phyloP scores from a whole-genome alignment of 2,113 vertebrate genomes.

The Vanacampus margaritifer region DNA sequence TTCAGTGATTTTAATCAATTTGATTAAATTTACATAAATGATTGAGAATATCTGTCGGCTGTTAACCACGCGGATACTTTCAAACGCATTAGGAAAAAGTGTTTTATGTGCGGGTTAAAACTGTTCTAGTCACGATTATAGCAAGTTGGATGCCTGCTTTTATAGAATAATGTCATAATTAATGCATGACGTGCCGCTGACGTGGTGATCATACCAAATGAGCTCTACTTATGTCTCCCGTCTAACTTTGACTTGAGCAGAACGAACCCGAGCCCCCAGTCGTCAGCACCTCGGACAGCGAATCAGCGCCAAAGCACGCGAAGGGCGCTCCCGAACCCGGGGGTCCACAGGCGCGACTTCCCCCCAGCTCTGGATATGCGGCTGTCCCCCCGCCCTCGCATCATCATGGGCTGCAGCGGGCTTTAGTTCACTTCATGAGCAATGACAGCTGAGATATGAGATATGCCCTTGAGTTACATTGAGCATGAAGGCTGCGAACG shows the following conservation, averaged over 20 bases:
- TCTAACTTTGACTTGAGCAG: slow-evolving; percentile 43
- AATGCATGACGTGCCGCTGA: slow-evolving; percentile 36
- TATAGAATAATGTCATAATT: neutral
- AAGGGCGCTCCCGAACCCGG: slow-evolving; percentile 5
- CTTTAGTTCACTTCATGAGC: slow-evolving; percentile 31
- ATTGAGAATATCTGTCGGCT: neutral
- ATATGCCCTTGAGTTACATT: slow-evolving; percentile 50
- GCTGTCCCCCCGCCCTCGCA: slow-evolving; percentile 10
- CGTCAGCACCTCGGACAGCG: slow-evolving; percentile 62
- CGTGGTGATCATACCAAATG: slow-evolving; percentile 42
- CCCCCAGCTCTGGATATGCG: slow-evolving; percentile 37
- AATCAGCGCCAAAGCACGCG: slow-evolving; percentile 25
- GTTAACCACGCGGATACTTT: neutral
- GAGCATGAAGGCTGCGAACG: slow-evolving; percentile 50
- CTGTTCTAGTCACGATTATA: neutral
- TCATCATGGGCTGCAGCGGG: slow-evolving; percentile 7
- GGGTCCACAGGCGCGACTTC: neutral
- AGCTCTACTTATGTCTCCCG: slow-evolving; percentile 43
- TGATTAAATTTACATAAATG: neutral
- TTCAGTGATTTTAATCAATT: neutral
- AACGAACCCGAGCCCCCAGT: slow-evolving; percentile 15
- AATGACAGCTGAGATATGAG: slow-evolving; percentile 33
- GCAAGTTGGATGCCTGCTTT: neutral
- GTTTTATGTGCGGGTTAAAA: slow-evolving; percentile 1
- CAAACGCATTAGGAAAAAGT: neutral